Conservation (phyloP, 2,888 invertebrate species). For the Keiferia lycopersicella region DNA sequence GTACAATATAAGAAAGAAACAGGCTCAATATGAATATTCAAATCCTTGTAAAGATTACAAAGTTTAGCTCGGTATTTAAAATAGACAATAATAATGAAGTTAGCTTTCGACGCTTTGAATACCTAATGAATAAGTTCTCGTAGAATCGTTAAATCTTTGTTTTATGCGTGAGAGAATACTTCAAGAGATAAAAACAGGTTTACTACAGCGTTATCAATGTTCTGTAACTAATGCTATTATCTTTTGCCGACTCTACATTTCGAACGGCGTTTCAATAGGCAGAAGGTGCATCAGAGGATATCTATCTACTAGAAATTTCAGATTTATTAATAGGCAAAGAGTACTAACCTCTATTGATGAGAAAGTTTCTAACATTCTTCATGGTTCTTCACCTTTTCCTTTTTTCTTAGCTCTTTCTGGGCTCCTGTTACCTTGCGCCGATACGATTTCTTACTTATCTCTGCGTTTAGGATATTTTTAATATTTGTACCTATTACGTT, state of each 20-base stretch:
- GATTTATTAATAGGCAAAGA: no score
- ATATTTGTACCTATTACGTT: no score
- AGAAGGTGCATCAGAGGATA: neutral
- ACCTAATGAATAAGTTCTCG: conserved; percentile 12
- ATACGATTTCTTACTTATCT: no score
- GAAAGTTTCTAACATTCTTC: no score
- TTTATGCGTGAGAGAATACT: conserved; percentile 20
- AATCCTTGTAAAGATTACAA: conserved; percentile 12
- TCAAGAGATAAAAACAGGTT: conserved; percentile 6
- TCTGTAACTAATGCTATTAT: conserved; percentile 12
- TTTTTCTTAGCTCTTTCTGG: no score
- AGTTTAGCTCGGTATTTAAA: neutral
- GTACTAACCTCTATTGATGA: no score
- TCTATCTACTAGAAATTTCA: no score
- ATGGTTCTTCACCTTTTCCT: no score
- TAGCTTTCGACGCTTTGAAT: conserved; percentile 20
- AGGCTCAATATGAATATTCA: conserved; percentile 17
- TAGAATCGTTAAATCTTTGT: conserved; percentile 12
- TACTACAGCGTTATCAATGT: conserved; percentile 17
- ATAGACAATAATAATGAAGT: conserved; percentile 31
- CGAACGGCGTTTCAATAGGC: neutral
- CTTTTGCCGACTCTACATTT: conserved; percentile 1
- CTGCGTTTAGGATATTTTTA: no score
- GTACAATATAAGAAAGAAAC: conserved; percentile 25
- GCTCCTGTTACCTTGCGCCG: no score